Base-by-base conservation (phyloP, 2,888 invertebrate genomes). In the Scaptomyza cyrtandrae region DNA sequence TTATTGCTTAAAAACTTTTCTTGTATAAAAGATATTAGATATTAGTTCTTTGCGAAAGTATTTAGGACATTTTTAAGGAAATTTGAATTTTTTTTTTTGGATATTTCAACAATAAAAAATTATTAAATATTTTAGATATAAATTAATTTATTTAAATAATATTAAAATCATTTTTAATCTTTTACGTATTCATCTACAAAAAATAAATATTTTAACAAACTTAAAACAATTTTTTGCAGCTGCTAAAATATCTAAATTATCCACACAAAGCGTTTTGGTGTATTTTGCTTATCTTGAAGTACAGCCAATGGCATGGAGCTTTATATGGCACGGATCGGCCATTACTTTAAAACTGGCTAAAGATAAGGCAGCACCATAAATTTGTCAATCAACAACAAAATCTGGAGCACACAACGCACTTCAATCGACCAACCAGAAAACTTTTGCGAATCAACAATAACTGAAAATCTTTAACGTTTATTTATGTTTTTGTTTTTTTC, bases 341-440 rank as follows among this genome's bases (percentile, higher is more conserved):
- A 74, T 74, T 69, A 69, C 41, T 55, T 54, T 41, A 2, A 55
- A 45, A 31, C 44, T 16, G 49, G 14, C 41, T 10, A 14, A 29
- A 71, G 68, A 72, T 60, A 75, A 68, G 59, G 24, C 10, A 43
- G n/a, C 7, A 33, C 19, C 14, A 44, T 43, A 55, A 57, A 39
- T 48, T 55, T 33, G 45, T 61, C 44, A 48, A 60, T 35, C 31
- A 57, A 44, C 9, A 31, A 39, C 33, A 27, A 50, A 52, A 77
- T 53, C 54, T 77, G 50, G 66, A 67, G 46, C 64, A 69, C 56
- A 57, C 16, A 41, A 71, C 78, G 75, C 75, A 81, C 83, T 88
- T 80, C 82, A 86, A 88, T 76, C 78, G 79, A 66, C 90, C 90
- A 90, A 88, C 90, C 89, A 90, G 81, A 87, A 80, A 75, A 73